Evolutionary conservation across 2,888 invertebrate species (phyloP).

Genomic region (Andricus curvator): DNA sequence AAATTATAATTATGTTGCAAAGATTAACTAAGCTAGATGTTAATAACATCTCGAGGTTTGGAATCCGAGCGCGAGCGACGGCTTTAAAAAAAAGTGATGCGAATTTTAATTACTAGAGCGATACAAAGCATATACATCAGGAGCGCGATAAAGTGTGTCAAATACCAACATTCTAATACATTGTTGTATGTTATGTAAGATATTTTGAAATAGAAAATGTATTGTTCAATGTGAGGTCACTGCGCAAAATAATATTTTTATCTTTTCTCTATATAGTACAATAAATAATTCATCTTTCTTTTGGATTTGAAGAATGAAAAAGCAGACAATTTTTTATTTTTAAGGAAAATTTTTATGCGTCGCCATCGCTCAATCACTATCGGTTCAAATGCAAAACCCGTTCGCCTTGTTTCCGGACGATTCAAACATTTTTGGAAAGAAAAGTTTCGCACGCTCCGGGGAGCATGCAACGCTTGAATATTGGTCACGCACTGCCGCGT

Average conservation of each 20-base stretch:
- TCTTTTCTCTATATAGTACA: not conserved
- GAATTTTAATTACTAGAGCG: not conserved
- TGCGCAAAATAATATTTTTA: not conserved
- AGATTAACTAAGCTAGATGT: not conserved
- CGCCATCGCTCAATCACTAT: slow-evolving; percentile 50
- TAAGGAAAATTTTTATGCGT: not conserved
- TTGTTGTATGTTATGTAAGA: too few relatives aligned
- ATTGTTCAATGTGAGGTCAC: too few relatives aligned
- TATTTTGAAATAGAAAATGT: too few relatives aligned
- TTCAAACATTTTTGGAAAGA: slow-evolving; percentile 33
- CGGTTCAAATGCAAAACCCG: slow-evolving; percentile 55
- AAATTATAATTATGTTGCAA: not conserved
- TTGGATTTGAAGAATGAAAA: not conserved
- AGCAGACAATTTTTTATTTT: not conserved
- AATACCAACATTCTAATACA: not conserved
- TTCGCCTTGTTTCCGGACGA: slow-evolving; percentile 1
- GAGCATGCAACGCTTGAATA: slow-evolving; percentile 12
- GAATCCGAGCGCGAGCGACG: not conserved
- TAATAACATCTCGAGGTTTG: not conserved
- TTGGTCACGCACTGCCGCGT: slow-evolving; percentile 28
- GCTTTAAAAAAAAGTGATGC: not conserved
- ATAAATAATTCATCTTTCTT: not conserved
- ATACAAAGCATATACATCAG: not conserved
- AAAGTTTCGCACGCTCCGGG: slow-evolving; percentile 6
- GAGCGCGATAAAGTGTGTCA: not conserved